Evolutionary conservation across 1,140 invertebrate species (phyloP).

Genomic region (Acromyrmex heyeri): DNA sequence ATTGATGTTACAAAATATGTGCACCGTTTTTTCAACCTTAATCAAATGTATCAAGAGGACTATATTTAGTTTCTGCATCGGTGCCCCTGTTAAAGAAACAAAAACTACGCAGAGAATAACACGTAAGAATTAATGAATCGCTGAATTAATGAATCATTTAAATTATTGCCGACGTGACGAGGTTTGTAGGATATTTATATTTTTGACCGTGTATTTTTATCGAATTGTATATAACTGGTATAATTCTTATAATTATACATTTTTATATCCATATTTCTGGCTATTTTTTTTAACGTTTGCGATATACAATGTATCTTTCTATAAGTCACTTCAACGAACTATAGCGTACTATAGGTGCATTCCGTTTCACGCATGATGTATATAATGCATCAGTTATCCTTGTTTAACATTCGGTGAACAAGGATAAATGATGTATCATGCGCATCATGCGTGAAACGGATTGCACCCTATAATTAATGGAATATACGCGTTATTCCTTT

Average conservation of each 20-base stretch:
- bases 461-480: slow-evolving; percentile 26
- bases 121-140: background rate
- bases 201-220: background rate
- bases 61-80: slow-evolving; percentile 40
- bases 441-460: too few species aligned
- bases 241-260: background rate
- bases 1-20: background rate
- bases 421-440: too few species aligned
- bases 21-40: background rate
- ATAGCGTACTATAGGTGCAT: background rate
- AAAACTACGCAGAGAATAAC: background rate
- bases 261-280: background rate
- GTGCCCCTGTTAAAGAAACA: background rate
- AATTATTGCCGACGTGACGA: background rate
- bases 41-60: background rate
- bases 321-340: background rate
- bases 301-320: background rate
- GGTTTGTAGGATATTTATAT: background rate
- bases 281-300: background rate
- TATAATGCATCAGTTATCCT: too few species aligned
- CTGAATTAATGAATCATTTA: background rate
- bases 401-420: too few species aligned
- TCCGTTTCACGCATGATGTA: too few species aligned
- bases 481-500: slow-evolving; percentile 47
- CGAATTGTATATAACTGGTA: background rate